Percentiles rank a stretch among this genome's conserved stretches.
These are phyloP conservation scores for Ceratosolen fusciceps DNA, from an alignment of 1,140 invertebrate species.

Conservation along the genomic window DNA sequence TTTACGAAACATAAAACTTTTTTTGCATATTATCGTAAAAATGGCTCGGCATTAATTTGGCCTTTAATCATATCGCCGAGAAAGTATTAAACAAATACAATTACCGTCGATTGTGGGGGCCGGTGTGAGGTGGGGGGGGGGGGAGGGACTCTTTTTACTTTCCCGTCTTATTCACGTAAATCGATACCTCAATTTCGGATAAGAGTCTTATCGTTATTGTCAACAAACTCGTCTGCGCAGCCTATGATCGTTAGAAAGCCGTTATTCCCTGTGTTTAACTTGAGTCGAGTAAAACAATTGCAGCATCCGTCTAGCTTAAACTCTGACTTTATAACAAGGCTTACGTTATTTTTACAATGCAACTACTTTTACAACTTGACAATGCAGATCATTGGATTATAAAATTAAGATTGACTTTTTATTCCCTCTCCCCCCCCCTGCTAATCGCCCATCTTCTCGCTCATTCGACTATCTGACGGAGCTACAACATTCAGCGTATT, in stretches of 20 bases:
- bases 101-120: neutral
- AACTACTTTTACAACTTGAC: neutral
- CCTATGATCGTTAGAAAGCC: neutral
- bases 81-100: neutral
- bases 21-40: neutral
- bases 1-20: neutral
- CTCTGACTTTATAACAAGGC: neutral
- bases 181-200: neutral
- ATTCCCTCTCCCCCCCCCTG: too few relatives aligned
- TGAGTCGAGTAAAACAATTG: neutral
- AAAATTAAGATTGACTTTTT: constrained; percentile 4
- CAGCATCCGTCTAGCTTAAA: neutral
- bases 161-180: neutral
- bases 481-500: neutral
- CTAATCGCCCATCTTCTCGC: too few relatives aligned
- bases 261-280: neutral
- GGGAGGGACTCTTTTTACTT: neutral
- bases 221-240: neutral
- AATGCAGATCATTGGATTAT: neutral
- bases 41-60: neutral
- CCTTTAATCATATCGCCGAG: neutral
- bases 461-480: neutral
- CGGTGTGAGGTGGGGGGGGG: too few relatives aligned
- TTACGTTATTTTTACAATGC: neutral
- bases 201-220: constrained; percentile 7